Percentiles rank a stretch among this genome's conserved stretches.
These are phyloP conservation scores for Acanthosoma haemorrhoidale DNA, from an alignment of 2,888 invertebrate genomes.

Conservation along the genomic window DNA sequence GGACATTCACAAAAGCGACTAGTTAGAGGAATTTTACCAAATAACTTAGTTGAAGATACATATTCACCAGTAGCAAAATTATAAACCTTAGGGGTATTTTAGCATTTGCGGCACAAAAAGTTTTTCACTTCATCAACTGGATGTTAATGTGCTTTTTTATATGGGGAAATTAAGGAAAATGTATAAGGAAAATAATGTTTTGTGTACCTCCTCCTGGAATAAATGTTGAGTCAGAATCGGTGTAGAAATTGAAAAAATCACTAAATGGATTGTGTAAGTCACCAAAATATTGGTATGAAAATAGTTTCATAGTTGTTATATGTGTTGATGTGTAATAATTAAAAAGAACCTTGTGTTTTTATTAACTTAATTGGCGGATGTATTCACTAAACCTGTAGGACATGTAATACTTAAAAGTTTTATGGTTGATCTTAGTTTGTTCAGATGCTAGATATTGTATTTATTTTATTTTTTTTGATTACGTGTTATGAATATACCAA, in stretches of 20 bases:
- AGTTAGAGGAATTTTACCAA: not conserved
- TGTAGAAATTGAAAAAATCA: not conserved
- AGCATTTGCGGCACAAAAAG: not conserved
- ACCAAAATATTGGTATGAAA: not conserved
- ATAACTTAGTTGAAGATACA: not conserved
- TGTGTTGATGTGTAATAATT: too few relatives aligned
- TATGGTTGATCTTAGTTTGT: too few relatives aligned
- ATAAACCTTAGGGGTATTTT: slow-evolving; percentile 1
- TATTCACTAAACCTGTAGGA: too few relatives aligned
- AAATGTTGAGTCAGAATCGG: not conserved
- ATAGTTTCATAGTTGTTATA: too few relatives aligned
- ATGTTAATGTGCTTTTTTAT: slow-evolving; percentile 22
- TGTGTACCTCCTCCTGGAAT: slow-evolving; percentile 1
- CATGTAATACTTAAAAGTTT: too few relatives aligned
- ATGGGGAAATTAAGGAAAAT: slow-evolving; percentile 16
- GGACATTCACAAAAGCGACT: not conserved
- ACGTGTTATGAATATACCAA: too few relatives aligned
- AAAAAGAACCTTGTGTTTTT: too few relatives aligned
- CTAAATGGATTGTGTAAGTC: not conserved
- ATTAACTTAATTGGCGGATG: too few relatives aligned
- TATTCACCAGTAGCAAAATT: not conserved
- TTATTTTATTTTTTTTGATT: too few relatives aligned
- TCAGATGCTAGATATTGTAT: too few relatives aligned
- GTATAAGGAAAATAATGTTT: too few relatives aligned
- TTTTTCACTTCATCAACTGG: slow-evolving; percentile 15